Evolutionary conservation across 2,888 invertebrate species (phyloP).

Genomic region (Rhimphoctona megacephalus): DNA sequence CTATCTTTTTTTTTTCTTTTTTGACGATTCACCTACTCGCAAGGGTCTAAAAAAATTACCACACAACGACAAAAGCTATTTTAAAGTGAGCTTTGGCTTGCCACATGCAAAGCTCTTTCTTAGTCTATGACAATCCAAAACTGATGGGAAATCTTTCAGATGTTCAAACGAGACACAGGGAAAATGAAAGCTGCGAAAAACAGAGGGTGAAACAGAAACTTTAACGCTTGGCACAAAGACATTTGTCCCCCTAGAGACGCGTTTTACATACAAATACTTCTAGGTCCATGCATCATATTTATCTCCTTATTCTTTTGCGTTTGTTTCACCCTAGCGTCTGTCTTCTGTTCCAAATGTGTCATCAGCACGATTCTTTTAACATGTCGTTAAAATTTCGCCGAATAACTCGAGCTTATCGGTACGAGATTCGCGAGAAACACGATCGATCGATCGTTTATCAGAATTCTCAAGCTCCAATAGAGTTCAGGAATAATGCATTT

Average conservation of each 20-base stretch:
- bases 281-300: constrained; percentile 12
- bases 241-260: constrained; percentile 6
- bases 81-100: constrained; percentile 14
- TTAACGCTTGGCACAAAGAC: background rate
- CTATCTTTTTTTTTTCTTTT: background rate
- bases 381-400: constrained; percentile 23
- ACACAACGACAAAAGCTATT: constrained; percentile 22
- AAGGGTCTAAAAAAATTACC: background rate
- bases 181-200: background rate
- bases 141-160: constrained; percentile 10
- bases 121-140: background rate
- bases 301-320: background rate
- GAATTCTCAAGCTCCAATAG: background rate
- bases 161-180: background rate
- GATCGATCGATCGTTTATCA: background rate
- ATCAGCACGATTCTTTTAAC: background rate
- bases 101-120: background rate
- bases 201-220: background rate
- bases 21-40: background rate
- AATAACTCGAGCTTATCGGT: background rate
- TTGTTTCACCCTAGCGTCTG: background rate
- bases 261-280: constrained; percentile 13
- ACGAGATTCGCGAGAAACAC: background rate
- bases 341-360: constrained; percentile 9
- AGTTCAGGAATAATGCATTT: background rate